Percentiles rank a stretch among this genome's conserved stretches.
Evolutionary conservation across 2,113 vertebrate genomes (phyloP).

Genomic region (Heterotis niloticus): DNA sequence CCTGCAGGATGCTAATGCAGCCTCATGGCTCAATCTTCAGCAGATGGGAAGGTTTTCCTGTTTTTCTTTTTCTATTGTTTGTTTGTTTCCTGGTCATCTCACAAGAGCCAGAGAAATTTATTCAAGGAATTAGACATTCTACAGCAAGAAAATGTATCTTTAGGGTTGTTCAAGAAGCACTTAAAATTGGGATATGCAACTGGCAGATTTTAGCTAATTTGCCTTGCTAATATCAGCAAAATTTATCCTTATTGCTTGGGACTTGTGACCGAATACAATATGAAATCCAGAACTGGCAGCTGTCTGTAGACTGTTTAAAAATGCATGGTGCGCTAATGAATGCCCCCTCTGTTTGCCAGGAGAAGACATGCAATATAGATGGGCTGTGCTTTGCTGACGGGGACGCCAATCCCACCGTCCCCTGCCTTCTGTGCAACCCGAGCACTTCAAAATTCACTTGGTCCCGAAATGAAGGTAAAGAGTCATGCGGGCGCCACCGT

Average conservation of each 20-base stretch:
- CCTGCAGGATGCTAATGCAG: background rate
- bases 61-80: background rate
- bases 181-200: background rate
- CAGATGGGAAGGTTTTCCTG: background rate
- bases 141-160: background rate
- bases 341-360: conserved; percentile 44
- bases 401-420: conserved; percentile 58
- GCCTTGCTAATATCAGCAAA: background rate
- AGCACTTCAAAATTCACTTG: conserved; percentile 60
- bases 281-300: conserved; percentile 4
- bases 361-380: conserved; percentile 64
- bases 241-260: background rate
- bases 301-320: background rate
- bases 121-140: background rate
- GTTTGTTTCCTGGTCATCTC: background rate
- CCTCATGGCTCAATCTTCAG: background rate
- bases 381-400: conserved; percentile 65
- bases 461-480: conserved; percentile 66
- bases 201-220: background rate
- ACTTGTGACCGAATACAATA: background rate
- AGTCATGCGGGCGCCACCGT: background rate
- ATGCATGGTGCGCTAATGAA: background rate
- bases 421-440: conserved; percentile 64
- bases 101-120: background rate
- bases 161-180: background rate